Percentiles rank a stretch among this genome's conserved stretches.
These are phyloP conservation scores for Strigamia maritima DNA, from an alignment of 2,888 invertebrate species.

Conservation along the genomic window DNA sequence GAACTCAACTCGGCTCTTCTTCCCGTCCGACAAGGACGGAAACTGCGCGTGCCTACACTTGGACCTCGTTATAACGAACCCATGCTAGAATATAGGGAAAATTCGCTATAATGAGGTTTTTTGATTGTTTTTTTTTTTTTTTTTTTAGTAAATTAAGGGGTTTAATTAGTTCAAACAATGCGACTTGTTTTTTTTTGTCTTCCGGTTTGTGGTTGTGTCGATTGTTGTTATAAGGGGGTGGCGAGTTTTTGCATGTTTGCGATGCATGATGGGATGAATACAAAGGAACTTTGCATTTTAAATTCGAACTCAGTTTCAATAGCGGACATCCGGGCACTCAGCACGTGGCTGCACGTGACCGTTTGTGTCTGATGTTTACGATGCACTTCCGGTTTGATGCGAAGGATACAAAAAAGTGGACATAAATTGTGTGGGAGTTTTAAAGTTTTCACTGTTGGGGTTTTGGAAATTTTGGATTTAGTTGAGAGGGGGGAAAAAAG, in stretches of 20 bases:
- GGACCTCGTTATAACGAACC: not conserved
- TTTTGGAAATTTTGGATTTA: not conserved
- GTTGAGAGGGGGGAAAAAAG: not conserved
- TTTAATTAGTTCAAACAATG: not conserved
- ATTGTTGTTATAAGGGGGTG: not conserved
- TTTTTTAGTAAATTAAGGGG: too few relatives aligned
- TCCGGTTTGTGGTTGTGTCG: not conserved
- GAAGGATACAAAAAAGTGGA: not conserved
- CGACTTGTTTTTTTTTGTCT: not conserved
- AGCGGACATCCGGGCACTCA: conserved; percentile 2
- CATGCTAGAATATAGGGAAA: not conserved
- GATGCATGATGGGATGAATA: conserved; percentile 4
- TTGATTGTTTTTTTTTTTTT: too few relatives aligned
- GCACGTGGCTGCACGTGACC: conserved; percentile 17
- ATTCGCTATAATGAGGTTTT: not conserved
- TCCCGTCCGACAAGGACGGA: not conserved
- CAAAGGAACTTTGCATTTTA: conserved; percentile 17
- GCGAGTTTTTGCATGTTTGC: not conserved
- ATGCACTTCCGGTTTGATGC: not conserved
- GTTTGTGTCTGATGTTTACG: not conserved
- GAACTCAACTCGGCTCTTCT: conserved; percentile 7
- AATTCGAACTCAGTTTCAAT: conserved; percentile 28
- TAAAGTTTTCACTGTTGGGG: not conserved
- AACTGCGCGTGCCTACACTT: not conserved
- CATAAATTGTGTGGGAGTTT: conserved; percentile 20